Base-by-base conservation (phyloP, 2,113 vertebrate genomes). In the Oreochromis spilurus region DNA sequence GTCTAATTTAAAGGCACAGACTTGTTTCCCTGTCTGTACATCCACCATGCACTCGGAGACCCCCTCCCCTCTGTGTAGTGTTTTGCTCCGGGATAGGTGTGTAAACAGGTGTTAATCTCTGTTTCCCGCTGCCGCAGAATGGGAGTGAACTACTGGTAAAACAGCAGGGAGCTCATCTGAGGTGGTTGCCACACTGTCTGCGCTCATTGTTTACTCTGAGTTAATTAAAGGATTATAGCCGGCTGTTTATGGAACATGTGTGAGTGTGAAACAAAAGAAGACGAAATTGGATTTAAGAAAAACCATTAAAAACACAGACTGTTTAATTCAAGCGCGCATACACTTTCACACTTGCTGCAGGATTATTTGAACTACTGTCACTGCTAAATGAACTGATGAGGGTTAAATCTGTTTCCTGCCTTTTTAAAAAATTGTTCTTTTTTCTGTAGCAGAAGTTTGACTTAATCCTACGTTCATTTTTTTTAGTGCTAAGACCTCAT, bases 141-240 rank as follows among this genome's bases (percentile, higher is more conserved):
- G 52, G 78, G 53, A 24, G 54, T 80, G 40, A 89, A 72, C 60
- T 55, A 57, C 34, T 55, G 57, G 60, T 84, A 84, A 77, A 77
- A 45, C 85, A 50, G 87, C 79, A 38, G 83, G 50, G 40, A 87
- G 65, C 16, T 83, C 75, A 55, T 87, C 88, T 54, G 75, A 84
- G 82, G 55, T 52, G 52, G 87, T 79, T 38, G 75, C 62, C 24
- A 48, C 75, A 45, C 82, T 86, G 80, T 48, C 7, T 2, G 10
- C 58, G 83, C 80, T 40, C 81, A 53, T 62, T 94, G 87, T 91
- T 91, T 87, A 83, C 88, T 62, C 60, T 34, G 85, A 84, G 78
- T 84, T 88, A 90, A 91, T 93, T 88, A 90, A 82, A 83, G 60
- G 89, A 92, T 89, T 92, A 89, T 34, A 48, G 65, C 70, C 2